Base-by-base conservation (phyloP, 92 coral and sea anemone species). In the Epizoanthus stellaris region DNA sequence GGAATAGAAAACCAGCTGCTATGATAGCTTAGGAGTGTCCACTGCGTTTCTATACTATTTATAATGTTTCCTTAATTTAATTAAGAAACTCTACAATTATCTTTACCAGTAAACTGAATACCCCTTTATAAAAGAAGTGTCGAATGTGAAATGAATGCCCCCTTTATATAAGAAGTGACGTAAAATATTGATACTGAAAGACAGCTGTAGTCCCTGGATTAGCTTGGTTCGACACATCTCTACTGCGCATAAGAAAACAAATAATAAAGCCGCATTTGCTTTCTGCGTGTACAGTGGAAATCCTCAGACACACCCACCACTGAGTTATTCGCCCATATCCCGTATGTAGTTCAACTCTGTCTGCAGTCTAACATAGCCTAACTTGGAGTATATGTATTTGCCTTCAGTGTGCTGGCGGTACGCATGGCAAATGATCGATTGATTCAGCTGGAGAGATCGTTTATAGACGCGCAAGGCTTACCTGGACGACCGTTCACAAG, bases 341-440 rank as follows among this genome's bases (percentile, higher is more conserved):
- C 13, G 12, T 49, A 6, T 23, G 4, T 66, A 66, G 12, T 6
- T 66, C 70, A 66, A 66, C 23, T 23, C n/a, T 19, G 6, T 38
- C 16, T 38, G 40, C n/a, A 36, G 70, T 20, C 0, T 15, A 57
- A 61, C 4, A 19, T 74, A 75, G 52, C 49, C 40, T 59, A 59
- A 52, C 20, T 49, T 3, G 17, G 75, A 21, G 5, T 57, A 11
- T 7, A 21, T 59, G 17, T 72, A 6, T 71, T 49, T 52, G 9
- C 39, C 43, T 80, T 72, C 83, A 93, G 97, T 75, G 80, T 87
- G 5, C 81, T 92, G 40, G 89, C 85, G 17, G 88, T 91, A 25
- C 85, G 97, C 36, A 93, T 93, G 88, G 95, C 90, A 34, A 91
- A 92, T 75, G 97, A 93, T 87, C 95, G 92, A 52, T 73, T 93